Percentiles rank a stretch among this genome's conserved stretches.
Evolutionary conservation across 2,113 vertebrate species (phyloP).

Genomic region (Ceyx melanurus): DNA sequence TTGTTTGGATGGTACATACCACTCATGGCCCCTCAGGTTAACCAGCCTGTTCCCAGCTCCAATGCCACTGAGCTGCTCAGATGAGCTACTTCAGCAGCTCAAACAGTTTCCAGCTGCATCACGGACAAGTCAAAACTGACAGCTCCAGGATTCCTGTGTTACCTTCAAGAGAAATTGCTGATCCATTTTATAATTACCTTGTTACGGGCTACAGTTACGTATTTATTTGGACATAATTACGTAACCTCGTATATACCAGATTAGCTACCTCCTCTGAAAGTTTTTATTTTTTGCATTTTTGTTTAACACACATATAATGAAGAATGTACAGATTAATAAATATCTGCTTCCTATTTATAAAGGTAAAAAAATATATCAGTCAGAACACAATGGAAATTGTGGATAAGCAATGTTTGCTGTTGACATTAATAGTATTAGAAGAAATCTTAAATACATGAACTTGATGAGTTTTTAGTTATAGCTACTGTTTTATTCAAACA

Average conservation of each 20-base stretch:
- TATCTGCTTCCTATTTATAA: not conserved
- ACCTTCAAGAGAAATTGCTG: not conserved
- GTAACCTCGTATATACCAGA: not conserved
- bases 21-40: not conserved
- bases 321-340: not conserved
- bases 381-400: not conserved
- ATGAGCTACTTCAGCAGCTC: not conserved
- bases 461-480: fast-evolving
- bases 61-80: not conserved
- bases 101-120: not conserved
- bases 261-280: not conserved
- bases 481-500: not conserved
- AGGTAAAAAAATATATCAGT: not conserved
- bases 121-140: not conserved
- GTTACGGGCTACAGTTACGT: not conserved
- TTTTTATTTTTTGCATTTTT: not conserved
- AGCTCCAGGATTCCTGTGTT: not conserved
- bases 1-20: fast-evolving
- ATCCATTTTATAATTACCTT: not conserved
- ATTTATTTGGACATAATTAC: not conserved
- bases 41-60: not conserved
- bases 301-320: not conserved
- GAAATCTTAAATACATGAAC: not conserved
- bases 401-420: not conserved
- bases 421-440: not conserved